Conservation (phyloP, 2,113 vertebrate species). For the Theropithecus gelada region DNA sequence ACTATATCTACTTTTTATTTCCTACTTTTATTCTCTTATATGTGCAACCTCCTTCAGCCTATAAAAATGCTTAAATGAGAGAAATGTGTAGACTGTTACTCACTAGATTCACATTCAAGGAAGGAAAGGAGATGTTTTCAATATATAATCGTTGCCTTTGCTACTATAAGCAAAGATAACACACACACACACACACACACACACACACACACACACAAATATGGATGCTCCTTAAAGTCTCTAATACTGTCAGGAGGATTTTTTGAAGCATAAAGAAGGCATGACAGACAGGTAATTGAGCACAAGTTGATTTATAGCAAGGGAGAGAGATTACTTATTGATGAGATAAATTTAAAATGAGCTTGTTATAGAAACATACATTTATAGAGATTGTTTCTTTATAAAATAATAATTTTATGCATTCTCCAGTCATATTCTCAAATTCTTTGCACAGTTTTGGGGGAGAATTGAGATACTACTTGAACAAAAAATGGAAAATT, state of each 20-base stretch:
- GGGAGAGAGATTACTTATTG: not conserved
- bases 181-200: no score
- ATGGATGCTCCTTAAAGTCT: not conserved
- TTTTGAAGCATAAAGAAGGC: not conserved
- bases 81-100: not conserved
- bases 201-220: no score
- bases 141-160: not conserved
- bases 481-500: not conserved
- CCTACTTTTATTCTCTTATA: not conserved
- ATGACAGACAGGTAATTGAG: not conserved
- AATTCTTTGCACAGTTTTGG: not conserved
- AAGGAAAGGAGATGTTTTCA: not conserved
- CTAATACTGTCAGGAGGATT: not conserved
- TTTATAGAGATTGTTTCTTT: not conserved
- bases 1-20: not conserved
- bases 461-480: not conserved
- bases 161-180: not conserved
- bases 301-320: not conserved
- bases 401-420: not conserved
- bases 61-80: not conserved
- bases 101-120: not conserved
- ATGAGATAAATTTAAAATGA: not conserved
- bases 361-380: not conserved
- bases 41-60: not conserved
- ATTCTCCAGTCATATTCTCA: not conserved